Percentiles rank a stretch among this genome's conserved stretches.
These are phyloP conservation scores for Leucozona laternaria DNA, from an alignment of 2,888 invertebrate genomes.

Conservation along the genomic window DNA sequence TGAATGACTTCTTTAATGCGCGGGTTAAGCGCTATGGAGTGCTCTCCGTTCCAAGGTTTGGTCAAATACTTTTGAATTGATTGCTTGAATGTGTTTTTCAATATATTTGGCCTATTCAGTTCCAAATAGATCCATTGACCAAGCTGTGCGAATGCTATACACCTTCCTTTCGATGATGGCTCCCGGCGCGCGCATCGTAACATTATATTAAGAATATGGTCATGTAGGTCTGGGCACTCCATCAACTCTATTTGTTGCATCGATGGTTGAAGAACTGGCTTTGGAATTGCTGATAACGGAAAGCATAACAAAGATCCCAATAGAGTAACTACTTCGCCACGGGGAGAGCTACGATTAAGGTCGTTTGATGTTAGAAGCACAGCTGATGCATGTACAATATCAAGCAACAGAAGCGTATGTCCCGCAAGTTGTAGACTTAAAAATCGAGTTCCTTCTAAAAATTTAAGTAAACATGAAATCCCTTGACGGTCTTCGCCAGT, in stretches of 20 bases:
- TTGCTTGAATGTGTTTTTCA: slow-evolving; percentile 34
- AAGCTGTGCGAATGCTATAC: slow-evolving; percentile 94
- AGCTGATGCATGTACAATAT: slow-evolving; percentile 95
- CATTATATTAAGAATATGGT: slow-evolving; percentile 94
- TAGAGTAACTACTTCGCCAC: slow-evolving; percentile 95
- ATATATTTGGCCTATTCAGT: slow-evolving; percentile 74
- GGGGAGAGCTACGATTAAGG: slow-evolving; percentile 89
- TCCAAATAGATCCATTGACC: slow-evolving; percentile 85
- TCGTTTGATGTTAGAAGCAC: slow-evolving; percentile 93
- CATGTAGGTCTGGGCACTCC: slow-evolving; percentile 84
- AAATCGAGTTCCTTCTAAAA: slow-evolving; percentile 93
- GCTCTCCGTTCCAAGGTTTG: slow-evolving; percentile 73
- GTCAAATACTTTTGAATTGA: slow-evolving; percentile 78
- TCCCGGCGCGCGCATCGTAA: slow-evolving; percentile 94
- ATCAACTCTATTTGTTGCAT: slow-evolving; percentile 83
- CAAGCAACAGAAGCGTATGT: slow-evolving; percentile 92
- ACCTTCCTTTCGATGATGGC: slow-evolving; percentile 94
- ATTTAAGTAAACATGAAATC: slow-evolving; percentile 90
- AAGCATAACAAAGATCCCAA: slow-evolving; percentile 94
- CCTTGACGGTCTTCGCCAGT: slow-evolving; percentile 90
- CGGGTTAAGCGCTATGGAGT: slow-evolving; percentile 78
- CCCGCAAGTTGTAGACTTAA: slow-evolving; percentile 95
- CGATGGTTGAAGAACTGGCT: slow-evolving; percentile 86
- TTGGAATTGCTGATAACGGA: slow-evolving; percentile 87
- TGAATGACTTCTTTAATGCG: slow-evolving; percentile 83